Conservation (phyloP, 2,888 invertebrate species). For the Acleris holmiana region DNA sequence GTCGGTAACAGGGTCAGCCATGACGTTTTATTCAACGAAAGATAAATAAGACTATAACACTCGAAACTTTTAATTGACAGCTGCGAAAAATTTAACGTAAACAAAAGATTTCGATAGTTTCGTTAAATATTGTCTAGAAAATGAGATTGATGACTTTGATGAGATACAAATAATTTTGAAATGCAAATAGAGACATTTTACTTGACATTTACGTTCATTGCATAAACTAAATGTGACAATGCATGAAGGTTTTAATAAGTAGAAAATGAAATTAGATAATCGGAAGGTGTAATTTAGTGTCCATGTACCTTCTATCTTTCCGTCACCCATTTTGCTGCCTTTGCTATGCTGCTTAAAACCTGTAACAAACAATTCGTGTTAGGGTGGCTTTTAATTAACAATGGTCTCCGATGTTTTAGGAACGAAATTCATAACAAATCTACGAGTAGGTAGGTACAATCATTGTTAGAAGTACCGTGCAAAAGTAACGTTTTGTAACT, state of each 20-base stretch:
- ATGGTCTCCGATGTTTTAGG: too few species aligned
- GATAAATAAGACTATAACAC: not conserved
- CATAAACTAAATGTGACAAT: not conserved
- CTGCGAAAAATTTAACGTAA: constrained; percentile 31
- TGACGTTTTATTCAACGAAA: constrained; percentile 11
- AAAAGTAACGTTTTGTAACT: constrained; percentile 5
- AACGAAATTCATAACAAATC: too few species aligned
- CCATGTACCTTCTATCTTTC: constrained; percentile 55
- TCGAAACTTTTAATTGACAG: constrained; percentile 5
- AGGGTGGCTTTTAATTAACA: not conserved
- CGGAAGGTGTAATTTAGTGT: not conserved
- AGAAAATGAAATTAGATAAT: not conserved
- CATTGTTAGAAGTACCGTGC: too few species aligned
- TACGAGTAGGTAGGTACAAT: too few species aligned
- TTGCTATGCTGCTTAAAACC: constrained; percentile 25
- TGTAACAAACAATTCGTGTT: constrained; percentile 18
- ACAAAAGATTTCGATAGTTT: constrained; percentile 42
- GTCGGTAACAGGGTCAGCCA: constrained; percentile 46
- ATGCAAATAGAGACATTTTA: constrained; percentile 1
- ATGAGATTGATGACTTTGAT: too few species aligned
- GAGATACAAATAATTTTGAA: constrained; percentile 8
- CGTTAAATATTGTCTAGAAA: not conserved
- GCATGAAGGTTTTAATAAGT: constrained; percentile 1
- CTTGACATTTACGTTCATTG: constrained; percentile 4
- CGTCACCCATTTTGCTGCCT: constrained; percentile 50